Conservation (phyloP, 2,888 invertebrate species). For the Trissolcus brochymenae region DNA sequence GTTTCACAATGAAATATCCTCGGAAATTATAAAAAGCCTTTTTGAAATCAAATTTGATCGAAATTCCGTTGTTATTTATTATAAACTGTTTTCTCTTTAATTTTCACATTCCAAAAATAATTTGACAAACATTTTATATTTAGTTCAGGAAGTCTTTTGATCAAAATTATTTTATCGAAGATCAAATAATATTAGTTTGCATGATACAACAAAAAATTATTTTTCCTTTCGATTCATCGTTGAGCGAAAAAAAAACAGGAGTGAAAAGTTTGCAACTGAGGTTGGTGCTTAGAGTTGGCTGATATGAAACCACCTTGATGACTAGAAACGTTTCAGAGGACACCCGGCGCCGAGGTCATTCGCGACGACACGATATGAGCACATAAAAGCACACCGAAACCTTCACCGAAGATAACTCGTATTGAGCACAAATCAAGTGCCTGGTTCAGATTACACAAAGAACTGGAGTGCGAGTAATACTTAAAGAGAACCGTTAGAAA, state of each 20-base stretch:
- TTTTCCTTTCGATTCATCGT: no score
- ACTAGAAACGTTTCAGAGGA: conserved; percentile 64
- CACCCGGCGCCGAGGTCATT: conserved; percentile 56
- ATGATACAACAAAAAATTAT: no score
- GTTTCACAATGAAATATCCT: neutral
- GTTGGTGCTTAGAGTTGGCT: conserved; percentile 66
- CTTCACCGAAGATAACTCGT: conserved; percentile 39
- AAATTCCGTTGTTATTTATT: neutral
- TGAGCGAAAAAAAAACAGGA: conserved; percentile 8
- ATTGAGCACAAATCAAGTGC: conserved; percentile 50
- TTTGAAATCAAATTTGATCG: no score
- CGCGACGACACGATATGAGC: conserved; percentile 41
- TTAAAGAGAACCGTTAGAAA: no score
- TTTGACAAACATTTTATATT: neutral
- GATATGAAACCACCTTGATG: conserved; percentile 65
- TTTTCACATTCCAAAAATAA: neutral
- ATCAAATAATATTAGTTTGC: no score
- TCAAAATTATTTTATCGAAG: no score
- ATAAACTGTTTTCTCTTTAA: neutral
- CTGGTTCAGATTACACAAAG: conserved; percentile 27
- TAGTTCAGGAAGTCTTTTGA: no score
- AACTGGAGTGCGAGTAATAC: no score
- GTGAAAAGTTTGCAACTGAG: conserved; percentile 66
- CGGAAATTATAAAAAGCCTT: no score
- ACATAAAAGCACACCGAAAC: conserved; percentile 37